These are phyloP conservation scores for Peromyscus melanophrys DNA, from an alignment of 2,797 vertebrate species.

Conservation along the genomic window DNA sequence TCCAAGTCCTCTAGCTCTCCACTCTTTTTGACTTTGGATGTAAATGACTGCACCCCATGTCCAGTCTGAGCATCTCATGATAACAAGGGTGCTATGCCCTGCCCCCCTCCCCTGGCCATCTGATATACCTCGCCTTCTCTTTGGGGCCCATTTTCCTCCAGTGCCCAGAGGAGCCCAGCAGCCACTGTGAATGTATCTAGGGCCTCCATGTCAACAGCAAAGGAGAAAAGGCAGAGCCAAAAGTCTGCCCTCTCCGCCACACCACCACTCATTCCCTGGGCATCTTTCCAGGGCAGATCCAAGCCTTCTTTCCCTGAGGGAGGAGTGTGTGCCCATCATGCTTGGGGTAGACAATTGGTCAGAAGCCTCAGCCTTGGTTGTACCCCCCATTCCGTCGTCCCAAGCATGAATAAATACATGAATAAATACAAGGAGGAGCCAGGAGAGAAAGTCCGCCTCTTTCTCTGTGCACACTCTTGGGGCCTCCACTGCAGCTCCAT, in stretches of 20 bases:
- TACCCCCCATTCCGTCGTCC: not conserved
- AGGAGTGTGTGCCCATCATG: rapidly evolving
- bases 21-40: not conserved
- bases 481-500: rapidly evolving
- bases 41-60: not conserved
- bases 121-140: not conserved
- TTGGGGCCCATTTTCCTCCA: not conserved
- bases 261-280: not conserved
- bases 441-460: not conserved
- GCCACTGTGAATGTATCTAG: not conserved
- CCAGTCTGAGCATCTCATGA: not conserved
- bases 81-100: rapidly evolving
- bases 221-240: not conserved
- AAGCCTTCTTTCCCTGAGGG: not conserved
- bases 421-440: not conserved
- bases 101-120: not conserved
- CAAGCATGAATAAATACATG: no score
- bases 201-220: not conserved
- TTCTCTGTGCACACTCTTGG: rapidly evolving
- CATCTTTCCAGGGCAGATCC: not conserved
- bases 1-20: not conserved
- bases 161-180: not conserved
- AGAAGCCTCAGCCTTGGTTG: not conserved
- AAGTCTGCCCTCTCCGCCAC: not conserved
- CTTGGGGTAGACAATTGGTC: not conserved